Percentiles rank a stretch among this genome's conserved stretches.
These are phyloP conservation scores for Zaprionus lineosus DNA, from an alignment of 2,888 invertebrate species.

Conservation along the genomic window DNA sequence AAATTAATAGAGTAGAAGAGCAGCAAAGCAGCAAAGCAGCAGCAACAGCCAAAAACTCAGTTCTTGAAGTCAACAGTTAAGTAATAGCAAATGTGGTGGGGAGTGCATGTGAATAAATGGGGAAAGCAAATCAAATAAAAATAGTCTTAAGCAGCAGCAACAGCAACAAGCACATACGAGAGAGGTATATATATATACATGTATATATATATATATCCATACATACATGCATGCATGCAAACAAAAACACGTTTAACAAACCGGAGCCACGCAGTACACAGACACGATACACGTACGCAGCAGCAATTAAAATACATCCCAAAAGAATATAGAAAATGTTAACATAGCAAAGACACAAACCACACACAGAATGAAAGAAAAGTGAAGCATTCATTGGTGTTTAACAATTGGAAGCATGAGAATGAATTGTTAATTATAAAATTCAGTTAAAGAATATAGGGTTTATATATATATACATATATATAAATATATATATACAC, in stretches of 20 bases:
- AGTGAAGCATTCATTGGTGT: slow-evolving; percentile 48
- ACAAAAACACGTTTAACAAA: no score
- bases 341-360: slow-evolving; percentile 16
- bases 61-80: slow-evolving; percentile 54
- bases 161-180: slow-evolving; percentile 4
- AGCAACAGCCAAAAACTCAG: slow-evolving; percentile 42
- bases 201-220: slow-evolving; percentile 12
- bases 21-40: slow-evolving; percentile 1
- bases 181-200: no score
- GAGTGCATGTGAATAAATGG: slow-evolving; percentile 45
- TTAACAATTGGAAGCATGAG: slow-evolving; percentile 11
- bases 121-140: slow-evolving; percentile 41
- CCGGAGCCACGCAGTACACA: no score
- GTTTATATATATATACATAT: slow-evolving; percentile 22
- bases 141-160: slow-evolving; percentile 29
- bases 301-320: slow-evolving; percentile 21
- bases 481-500: slow-evolving; percentile 23
- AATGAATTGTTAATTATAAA: slow-evolving; percentile 44
- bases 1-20: not conserved
- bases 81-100: slow-evolving; percentile 18
- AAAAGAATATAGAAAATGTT: slow-evolving; percentile 16
- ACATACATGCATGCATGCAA: slow-evolving; percentile 14
- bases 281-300: slow-evolving; percentile 11
- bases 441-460: slow-evolving; percentile 53
- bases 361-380: not conserved